A percentile compares a stretch with the other conserved stretches of the same genome.
phyloP scores from a whole-genome alignment of 2,113 vertebrate species.

The Otis tarda region DNA sequence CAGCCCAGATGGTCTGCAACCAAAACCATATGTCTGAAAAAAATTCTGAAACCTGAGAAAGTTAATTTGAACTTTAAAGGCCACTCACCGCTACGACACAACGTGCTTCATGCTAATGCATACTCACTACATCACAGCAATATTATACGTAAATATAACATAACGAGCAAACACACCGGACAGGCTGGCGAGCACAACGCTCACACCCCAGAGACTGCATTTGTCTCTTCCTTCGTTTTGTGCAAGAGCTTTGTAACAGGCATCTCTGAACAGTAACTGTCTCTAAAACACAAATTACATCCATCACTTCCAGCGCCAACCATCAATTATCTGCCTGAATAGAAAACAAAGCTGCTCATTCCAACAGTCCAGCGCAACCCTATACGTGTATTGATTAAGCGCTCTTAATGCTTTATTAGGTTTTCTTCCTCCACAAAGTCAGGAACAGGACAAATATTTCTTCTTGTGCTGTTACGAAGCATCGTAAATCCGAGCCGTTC shows the following conservation, averaged over 20 bases:
- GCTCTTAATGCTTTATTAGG: conserved; percentile 55
- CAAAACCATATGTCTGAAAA: background rate
- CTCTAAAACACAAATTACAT: conserved; percentile 61
- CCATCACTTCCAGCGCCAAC: conserved; percentile 44
- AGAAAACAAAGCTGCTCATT: conserved; percentile 53
- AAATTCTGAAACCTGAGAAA: background rate
- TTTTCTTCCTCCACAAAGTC: conserved; percentile 56
- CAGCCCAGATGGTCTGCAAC: background rate
- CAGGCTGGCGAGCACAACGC: background rate
- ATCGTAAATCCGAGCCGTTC: conserved; percentile 45
- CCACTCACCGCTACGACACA: background rate
- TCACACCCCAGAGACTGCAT: background rate
- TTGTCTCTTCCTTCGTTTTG: background rate
- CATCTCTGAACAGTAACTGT: conserved; percentile 1
- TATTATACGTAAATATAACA: accelerated
- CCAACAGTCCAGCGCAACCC: background rate
- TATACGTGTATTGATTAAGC: conserved; percentile 51
- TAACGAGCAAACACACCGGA: background rate
- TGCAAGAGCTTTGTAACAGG: conserved; percentile 9
- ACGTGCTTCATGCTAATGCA: accelerated
- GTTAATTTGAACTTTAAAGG: conserved; percentile 2
- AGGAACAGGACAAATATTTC: conserved; percentile 54
- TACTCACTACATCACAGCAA: accelerated
- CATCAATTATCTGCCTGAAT: conserved; percentile 46
- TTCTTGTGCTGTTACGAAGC: conserved; percentile 35